Conservation (phyloP, 2,797 vertebrate species). For the Parauchenoglanis ngamensis region DNA sequence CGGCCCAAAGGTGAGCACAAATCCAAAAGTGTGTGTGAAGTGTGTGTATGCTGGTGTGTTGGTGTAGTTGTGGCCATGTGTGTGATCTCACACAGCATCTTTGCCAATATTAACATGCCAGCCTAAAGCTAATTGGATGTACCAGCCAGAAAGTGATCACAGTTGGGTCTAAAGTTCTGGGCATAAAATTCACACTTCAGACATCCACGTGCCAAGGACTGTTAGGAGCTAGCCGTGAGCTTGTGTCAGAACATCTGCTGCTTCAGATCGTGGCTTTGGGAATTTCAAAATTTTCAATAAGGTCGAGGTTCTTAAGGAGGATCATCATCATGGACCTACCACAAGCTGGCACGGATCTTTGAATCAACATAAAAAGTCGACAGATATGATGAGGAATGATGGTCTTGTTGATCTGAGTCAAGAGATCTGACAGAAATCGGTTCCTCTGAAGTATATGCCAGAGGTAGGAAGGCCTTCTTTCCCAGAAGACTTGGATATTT, state of each 20-base stretch:
- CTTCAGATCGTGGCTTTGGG: slow-evolving; percentile 39
- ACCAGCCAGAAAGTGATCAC: slow-evolving; percentile 6
- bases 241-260: slow-evolving; percentile 48
- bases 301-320: slow-evolving; percentile 15
- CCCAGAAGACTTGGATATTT: not conserved
- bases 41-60: not conserved
- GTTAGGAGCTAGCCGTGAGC: slow-evolving; percentile 38
- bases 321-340: slow-evolving; percentile 1
- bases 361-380: slow-evolving; percentile 16
- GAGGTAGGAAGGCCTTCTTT: not conserved
- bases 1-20: slow-evolving; percentile 84
- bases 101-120: slow-evolving; percentile 43
- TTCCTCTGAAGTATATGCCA: not conserved
- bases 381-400: not conserved
- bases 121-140: slow-evolving; percentile 68
- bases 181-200: not conserved
- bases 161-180: not conserved
- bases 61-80: not conserved
- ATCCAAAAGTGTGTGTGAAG: not conserved
- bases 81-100: slow-evolving; percentile 13
- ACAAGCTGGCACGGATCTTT: slow-evolving; percentile 21
- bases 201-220: not conserved
- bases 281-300: no score
- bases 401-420: not conserved
- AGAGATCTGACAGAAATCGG: not conserved